Evolutionary conservation across 1,140 invertebrate species (phyloP), one percentile per base, ranked within the genome.

Genomic region (Nylanderia fulva): DNA sequence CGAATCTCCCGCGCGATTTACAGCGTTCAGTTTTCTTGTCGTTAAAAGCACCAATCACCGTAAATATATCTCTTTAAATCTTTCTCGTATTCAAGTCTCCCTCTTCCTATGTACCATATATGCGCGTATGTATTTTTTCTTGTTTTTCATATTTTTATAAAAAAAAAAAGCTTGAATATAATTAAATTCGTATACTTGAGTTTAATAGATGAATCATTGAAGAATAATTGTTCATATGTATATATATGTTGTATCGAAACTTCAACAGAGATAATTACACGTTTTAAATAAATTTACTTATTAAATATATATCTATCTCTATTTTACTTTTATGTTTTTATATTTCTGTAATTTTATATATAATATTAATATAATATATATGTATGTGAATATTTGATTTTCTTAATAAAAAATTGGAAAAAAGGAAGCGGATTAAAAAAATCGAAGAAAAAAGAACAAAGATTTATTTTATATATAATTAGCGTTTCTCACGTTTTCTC

Each of bases 21-120:
- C 27, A 79, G 36, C 33, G 36, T 45, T 29, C 24, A 36, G 39
- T 72, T 82, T 71, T 52, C 66, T 71, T 82, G 66, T 82, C 66
- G n/a, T 72, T 82, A 82, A 82, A n/a, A 82, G 21, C 21, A 1
- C 36, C 77, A 72, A 82, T 82, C 52, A 42, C 36, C 2, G 56
- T 45, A 21, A n/a, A 58, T 18, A 58, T 18, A 60, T 33, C 29
- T 58, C 29, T 72, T 24, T 29, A 58, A 58, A 71, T 58, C 48
- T 15, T 33, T 15, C 13, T 45, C 15, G n/a, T n/a, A n/a, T n/a
- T n/a, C n/a, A n/a, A n/a, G n/a, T 45, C 18, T 68, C 18, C 21
- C 8, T 39, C 15, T 39, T 1, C 18, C 18, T 48, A 33, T 33
- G 29, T 33, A 0, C 0, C 15, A 15, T 45, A 6, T 15, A 0